phyloP scores from a whole-genome alignment of 92 coral and sea anemone species.

The Siderastrea radians region DNA sequence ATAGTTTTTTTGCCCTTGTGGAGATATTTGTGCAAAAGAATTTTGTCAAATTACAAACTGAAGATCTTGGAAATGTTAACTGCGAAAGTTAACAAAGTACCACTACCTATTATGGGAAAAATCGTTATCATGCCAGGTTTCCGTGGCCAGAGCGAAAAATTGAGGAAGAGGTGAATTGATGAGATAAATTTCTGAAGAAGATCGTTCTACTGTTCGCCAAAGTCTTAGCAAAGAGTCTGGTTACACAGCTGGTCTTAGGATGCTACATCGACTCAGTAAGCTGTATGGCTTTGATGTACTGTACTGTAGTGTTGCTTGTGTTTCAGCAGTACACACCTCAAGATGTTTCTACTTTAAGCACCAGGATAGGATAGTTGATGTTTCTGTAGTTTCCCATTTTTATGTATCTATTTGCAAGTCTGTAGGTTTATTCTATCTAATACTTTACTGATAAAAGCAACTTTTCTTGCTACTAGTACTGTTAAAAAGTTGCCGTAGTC shows the following conservation, averaged over 20 bases:
- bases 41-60: background rate
- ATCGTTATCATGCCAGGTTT: background rate
- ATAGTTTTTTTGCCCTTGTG: background rate
- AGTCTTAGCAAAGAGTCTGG: no score
- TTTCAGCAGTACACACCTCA: background rate
- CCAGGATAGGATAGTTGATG: conserved; percentile 6
- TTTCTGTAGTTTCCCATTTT: conserved; percentile 5
- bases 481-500: no score
- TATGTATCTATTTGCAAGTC: conserved; percentile 5
- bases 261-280: no score
- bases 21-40: background rate
- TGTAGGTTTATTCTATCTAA: background rate
- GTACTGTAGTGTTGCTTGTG: background rate
- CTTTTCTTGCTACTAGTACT: no score
- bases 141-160: background rate
- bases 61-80: background rate
- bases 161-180: no score
- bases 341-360: conserved; percentile 7
- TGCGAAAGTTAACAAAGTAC: background rate
- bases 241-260: no score
- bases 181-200: no score
- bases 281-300: background rate
- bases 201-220: no score
- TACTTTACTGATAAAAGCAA: background rate
- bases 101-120: background rate